Evolutionary conservation across 1,140 invertebrate genomes (phyloP).

Genomic region (Agrypnia vestita): DNA sequence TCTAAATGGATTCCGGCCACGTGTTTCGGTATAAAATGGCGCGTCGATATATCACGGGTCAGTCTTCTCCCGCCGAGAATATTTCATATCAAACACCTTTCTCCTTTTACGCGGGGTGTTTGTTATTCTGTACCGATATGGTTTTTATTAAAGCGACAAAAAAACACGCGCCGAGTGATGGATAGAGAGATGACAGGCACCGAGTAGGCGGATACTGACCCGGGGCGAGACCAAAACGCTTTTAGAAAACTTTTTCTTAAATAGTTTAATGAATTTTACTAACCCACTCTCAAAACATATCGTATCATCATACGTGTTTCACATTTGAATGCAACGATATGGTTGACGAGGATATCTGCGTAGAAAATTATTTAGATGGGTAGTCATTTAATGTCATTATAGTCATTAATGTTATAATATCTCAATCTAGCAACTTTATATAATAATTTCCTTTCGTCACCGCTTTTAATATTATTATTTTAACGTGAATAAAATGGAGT

Average conservation of each 20-base stretch:
- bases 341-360: too few species aligned
- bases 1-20: constrained; percentile 59
- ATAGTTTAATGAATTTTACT: not conserved
- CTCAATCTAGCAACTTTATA: too few species aligned
- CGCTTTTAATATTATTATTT: constrained; percentile 9
- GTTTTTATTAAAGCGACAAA: constrained; percentile 60
- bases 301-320: too few species aligned
- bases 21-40: constrained; percentile 57
- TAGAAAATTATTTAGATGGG: too few species aligned
- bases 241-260: not conserved
- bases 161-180: constrained; percentile 56
- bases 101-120: constrained; percentile 44
- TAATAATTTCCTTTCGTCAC: not conserved
- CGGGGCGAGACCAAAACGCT: not conserved
- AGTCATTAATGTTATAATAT: too few species aligned
- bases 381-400: too few species aligned
- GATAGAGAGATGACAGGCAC: constrained; percentile 50
- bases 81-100: constrained; percentile 60
- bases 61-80: constrained; percentile 47
- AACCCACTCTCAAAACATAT: too few species aligned
- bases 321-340: too few species aligned
- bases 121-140: constrained; percentile 60
- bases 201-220: constrained; percentile 37
- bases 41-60: constrained; percentile 59
- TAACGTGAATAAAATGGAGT: constrained; percentile 44